A percentile compares a stretch with the other conserved stretches of the same genome.
Evolutionary conservation across 2,888 invertebrate genomes (phyloP).

Genomic region (Dascillus cervinus): DNA sequence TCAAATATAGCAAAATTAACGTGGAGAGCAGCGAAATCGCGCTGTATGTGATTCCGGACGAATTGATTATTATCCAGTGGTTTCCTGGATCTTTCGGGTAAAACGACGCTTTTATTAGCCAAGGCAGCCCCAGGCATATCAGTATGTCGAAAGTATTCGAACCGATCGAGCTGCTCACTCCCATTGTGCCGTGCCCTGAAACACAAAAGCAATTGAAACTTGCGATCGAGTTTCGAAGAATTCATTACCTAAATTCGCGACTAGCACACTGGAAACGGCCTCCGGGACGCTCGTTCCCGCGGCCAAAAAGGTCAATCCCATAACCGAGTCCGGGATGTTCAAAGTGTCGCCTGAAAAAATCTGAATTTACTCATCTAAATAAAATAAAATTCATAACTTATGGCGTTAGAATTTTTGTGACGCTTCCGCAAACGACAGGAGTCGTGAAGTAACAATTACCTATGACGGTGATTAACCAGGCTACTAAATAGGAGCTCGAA

Average conservation of each 20-base stretch:
- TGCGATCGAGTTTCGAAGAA: not conserved
- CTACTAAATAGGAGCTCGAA: constrained; percentile 69
- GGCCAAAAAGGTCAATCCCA: constrained; percentile 77
- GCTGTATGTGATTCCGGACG: constrained; percentile 68
- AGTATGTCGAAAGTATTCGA: constrained; percentile 78
- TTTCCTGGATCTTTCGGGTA: constrained; percentile 51
- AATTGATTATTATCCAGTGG: constrained; percentile 63
- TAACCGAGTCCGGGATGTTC: constrained; percentile 74
- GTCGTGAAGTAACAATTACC: constrained; percentile 48
- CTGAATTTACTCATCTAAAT: constrained; percentile 3
- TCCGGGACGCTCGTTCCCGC: constrained; percentile 83
- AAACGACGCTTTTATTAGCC: constrained; percentile 63
- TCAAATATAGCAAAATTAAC: constrained; percentile 58
- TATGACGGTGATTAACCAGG: constrained; percentile 76
- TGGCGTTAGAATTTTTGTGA: not conserved
- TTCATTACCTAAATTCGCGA: constrained; percentile 65
- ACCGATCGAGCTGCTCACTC: constrained; percentile 72
- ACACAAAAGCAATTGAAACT: constrained; percentile 16
- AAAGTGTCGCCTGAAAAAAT: constrained; percentile 64
- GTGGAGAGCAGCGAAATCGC: constrained; percentile 68
- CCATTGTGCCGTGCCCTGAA: constrained; percentile 68
- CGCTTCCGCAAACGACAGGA: not conserved
- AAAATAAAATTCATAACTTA: constrained; percentile 1
- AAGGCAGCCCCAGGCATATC: constrained; percentile 69
- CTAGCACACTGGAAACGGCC: constrained; percentile 77